These are phyloP conservation scores for Polypedilum pembai DNA, from an alignment of 1,140 invertebrate genomes.

Conservation along the genomic window DNA sequence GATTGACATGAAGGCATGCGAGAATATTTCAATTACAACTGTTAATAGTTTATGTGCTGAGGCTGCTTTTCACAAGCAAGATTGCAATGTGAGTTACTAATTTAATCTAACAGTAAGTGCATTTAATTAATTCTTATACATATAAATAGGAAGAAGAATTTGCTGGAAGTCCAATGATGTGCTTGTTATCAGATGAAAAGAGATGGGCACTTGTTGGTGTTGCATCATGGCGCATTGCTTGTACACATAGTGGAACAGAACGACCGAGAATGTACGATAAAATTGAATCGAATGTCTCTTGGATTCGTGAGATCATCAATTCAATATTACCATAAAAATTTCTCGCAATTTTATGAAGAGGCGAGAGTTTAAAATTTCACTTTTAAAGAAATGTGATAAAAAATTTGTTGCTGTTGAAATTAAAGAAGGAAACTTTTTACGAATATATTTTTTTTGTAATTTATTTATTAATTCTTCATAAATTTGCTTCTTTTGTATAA, in stretches of 20 bases:
- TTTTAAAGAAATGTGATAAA: conserved; percentile 16
- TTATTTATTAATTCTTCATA: too few relatives aligned
- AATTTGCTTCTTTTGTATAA: too few relatives aligned
- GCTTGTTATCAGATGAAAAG: conserved; percentile 54
- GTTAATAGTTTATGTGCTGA: conserved; percentile 77
- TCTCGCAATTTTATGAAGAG: neutral
- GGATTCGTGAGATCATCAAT: conserved; percentile 64
- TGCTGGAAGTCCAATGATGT: conserved; percentile 76
- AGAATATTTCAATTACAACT: conserved; percentile 73
- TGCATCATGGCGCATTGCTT: conserved; percentile 74
- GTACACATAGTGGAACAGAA: conserved; percentile 58
- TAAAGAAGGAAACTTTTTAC: neutral
- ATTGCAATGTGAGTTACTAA: conserved; percentile 62
- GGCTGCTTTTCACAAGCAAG: conserved; percentile 64
- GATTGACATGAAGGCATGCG: conserved; percentile 67
- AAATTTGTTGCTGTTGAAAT: conserved; percentile 1
- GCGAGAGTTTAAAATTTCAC: neutral
- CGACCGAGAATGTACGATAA: conserved; percentile 73
- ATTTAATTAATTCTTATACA: conserved; percentile 29
- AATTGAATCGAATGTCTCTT: conserved; percentile 68
- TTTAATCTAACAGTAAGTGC: conserved; percentile 29
- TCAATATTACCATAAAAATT: conserved; percentile 31
- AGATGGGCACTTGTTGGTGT: conserved; percentile 67
- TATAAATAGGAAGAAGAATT: conserved; percentile 68
- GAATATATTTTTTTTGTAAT: too few relatives aligned